phyloP scores from a whole-genome alignment of 2,797 vertebrate species.

The Typhlichthys subterraneus region DNA sequence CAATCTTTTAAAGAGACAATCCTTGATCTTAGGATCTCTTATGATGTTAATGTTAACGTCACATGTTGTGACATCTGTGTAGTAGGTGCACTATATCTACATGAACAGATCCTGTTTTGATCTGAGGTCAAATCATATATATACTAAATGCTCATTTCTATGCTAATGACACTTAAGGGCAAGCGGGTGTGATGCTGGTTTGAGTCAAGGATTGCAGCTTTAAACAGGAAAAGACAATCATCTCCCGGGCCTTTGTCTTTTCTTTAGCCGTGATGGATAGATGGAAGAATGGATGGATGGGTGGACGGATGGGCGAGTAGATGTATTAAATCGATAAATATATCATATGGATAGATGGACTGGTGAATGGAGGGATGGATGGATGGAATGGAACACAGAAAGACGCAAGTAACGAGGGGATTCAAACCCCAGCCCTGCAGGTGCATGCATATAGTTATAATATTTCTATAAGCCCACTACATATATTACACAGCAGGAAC shows the following conservation, averaged over 20 bases:
- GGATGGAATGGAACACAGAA: conserved; percentile 34
- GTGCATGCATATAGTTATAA: conserved; percentile 61
- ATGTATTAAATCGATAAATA: conserved; percentile 25
- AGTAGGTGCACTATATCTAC: too few relatives aligned
- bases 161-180: too few relatives aligned
- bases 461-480: conserved; percentile 40
- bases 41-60: not conserved
- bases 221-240: conserved; percentile 72
- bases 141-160: too few relatives aligned
- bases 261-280: conserved; percentile 50
- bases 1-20: conserved; percentile 65
- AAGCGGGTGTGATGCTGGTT: not conserved
- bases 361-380: conserved; percentile 8
- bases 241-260: conserved; percentile 56
- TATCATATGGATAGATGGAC: conserved; percentile 30
- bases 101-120: not conserved
- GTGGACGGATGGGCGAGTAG: conserved; percentile 40
- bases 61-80: not conserved
- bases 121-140: not conserved
- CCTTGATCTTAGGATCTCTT: conserved; percentile 50
- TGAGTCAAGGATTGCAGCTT: conserved; percentile 66
- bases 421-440: conserved; percentile 43
- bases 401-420: conserved; percentile 3
- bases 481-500: conserved; percentile 28
- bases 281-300: conserved; percentile 26